Conservation (phyloP, 2,797 vertebrate species). For the Craterocephalus amniculus region DNA sequence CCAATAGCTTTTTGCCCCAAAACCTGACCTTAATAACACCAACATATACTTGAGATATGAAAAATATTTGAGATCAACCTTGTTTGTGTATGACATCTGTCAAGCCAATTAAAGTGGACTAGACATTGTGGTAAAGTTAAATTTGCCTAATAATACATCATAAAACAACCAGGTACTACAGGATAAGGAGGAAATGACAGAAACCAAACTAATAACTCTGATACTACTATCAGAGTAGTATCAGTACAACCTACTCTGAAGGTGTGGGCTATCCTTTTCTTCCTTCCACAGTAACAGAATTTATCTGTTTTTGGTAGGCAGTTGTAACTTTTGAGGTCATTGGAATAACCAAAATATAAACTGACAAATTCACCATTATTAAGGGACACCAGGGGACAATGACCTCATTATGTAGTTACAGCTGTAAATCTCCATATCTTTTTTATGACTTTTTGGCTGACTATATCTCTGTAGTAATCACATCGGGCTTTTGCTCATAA, state of each 20-base stretch:
- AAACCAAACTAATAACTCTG: neutral
- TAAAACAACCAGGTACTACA: neutral
- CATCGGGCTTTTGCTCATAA: constrained; percentile 42
- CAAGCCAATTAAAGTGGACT: too few relatives aligned
- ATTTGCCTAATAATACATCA: neutral
- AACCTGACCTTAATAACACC: too few relatives aligned
- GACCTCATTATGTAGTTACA: constrained; percentile 15
- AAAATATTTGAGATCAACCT: too few relatives aligned
- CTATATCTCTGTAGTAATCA: constrained; percentile 35
- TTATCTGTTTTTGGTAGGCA: neutral
- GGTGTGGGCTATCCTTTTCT: too few relatives aligned
- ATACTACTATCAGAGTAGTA: neutral
- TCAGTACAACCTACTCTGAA: neutral
- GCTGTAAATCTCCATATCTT: constrained; percentile 27
- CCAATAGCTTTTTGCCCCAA: too few relatives aligned
- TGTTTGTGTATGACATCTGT: too few relatives aligned
- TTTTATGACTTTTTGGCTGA: constrained; percentile 33
- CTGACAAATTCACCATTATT: neutral
- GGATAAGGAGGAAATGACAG: neutral
- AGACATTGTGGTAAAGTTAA: too few relatives aligned
- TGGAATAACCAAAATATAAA: neutral
- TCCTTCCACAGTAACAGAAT: too few relatives aligned
- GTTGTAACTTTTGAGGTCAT: neutral
- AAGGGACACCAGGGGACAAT: constrained; percentile 1
- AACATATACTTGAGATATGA: too few relatives aligned